phyloP scores from a whole-genome alignment of 1,140 invertebrate species.

The Aphidius ervi region DNA sequence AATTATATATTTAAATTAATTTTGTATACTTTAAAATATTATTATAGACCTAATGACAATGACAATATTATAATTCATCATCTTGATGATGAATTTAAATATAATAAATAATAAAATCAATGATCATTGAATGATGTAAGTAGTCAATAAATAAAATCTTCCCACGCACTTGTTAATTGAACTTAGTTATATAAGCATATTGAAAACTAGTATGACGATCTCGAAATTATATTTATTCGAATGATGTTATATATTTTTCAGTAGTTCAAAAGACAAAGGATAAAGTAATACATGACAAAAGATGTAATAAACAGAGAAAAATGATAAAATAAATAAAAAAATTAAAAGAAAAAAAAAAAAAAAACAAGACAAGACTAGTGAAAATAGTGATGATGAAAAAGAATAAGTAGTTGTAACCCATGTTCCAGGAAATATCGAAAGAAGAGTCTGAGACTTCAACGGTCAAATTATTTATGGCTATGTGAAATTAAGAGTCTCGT shows the following conservation, averaged over 20 bases:
- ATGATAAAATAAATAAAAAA: background rate
- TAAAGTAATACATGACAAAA: background rate
- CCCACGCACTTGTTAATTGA: slow-evolving; percentile 1
- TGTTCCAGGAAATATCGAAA: slow-evolving; percentile 40
- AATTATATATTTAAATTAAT: too few species aligned
- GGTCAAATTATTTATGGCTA: slow-evolving; percentile 54
- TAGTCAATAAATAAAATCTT: too few species aligned
- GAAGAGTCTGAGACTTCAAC: slow-evolving; percentile 32
- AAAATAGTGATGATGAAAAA: background rate
- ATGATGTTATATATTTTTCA: slow-evolving; percentile 1
- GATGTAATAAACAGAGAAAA: background rate
- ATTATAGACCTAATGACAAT: too few species aligned
- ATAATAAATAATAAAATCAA: too few species aligned
- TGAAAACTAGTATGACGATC: too few species aligned
- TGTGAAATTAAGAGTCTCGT: slow-evolving; percentile 52
- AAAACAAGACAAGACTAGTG: slow-evolving; percentile 5
- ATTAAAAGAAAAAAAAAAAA: slow-evolving; percentile 16
- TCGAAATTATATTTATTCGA: too few species aligned
- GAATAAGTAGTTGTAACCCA: background rate
- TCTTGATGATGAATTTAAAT: too few species aligned
- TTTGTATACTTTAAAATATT: too few species aligned
- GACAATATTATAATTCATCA: too few species aligned
- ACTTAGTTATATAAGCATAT: background rate
- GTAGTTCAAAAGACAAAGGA: slow-evolving; percentile 6
- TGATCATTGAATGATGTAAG: too few species aligned